A percentile compares a stretch with the other conserved stretches of the same genome.
phyloP scores from a whole-genome alignment of 2,113 vertebrate species.

The Grallaria varia region DNA sequence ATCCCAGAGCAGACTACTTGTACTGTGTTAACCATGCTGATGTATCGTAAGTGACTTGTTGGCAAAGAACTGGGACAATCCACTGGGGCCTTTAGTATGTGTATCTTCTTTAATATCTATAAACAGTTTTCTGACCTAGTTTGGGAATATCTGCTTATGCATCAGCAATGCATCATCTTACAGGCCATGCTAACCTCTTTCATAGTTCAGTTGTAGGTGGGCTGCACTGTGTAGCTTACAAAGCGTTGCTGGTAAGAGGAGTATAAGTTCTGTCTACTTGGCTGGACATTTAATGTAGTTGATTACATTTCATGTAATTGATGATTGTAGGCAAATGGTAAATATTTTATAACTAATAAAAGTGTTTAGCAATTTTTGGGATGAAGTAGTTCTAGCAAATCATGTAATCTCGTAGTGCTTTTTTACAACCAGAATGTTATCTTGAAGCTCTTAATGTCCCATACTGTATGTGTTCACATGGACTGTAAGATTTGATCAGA shows the following conservation, averaged over 20 bases:
- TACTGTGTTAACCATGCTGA: neutral
- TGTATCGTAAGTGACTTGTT: neutral
- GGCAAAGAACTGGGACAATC: neutral
- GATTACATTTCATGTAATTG: neutral
- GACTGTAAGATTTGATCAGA: neutral
- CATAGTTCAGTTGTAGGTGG: neutral
- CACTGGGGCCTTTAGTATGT: neutral
- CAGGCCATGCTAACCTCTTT: neutral
- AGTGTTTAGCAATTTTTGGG: neutral
- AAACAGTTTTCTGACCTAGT: slow-evolving; percentile 7
- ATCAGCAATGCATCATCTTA: neutral
- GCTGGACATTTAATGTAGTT: neutral
- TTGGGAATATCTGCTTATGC: neutral
- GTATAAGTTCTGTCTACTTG: neutral
- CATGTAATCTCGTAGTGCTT: neutral
- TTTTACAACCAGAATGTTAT: neutral
- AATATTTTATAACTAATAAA: neutral
- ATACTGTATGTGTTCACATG: neutral
- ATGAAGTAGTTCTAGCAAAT: neutral
- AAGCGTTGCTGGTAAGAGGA: neutral
- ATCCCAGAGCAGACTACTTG: neutral
- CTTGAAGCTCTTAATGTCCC: neutral
- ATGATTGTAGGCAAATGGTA: neutral
- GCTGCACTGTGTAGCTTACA: neutral
- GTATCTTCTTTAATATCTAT: slow-evolving; percentile 8